Evolutionary conservation across 2,888 invertebrate genomes (phyloP), one percentile per base, ranked within the genome.

Genomic region (Hypselothyrea guttata): DNA sequence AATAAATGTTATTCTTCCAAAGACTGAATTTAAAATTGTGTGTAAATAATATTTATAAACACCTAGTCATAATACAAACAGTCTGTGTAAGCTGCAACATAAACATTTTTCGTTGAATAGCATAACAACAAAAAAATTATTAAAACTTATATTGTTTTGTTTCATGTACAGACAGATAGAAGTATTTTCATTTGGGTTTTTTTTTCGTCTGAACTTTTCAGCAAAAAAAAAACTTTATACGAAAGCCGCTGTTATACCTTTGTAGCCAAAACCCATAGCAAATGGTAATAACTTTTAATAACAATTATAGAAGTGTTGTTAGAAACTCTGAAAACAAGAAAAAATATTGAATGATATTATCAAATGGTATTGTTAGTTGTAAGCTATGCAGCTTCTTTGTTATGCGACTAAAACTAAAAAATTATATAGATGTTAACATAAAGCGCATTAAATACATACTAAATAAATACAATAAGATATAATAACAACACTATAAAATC

Each of bases 1-100:
- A 56, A 71, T 85, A 56, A 83, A 86, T 81, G 81, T 88, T 88
- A 86, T 88, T 88, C 88, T 88, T 88, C 88, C 87, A 88, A 88
- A 88, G 87, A 88, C 87, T 88, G 87, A 87, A 88, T 86, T 88
- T 58, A 77, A 22, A 71, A 83, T 79, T 81, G 78, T 75, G 75
- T 78, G 84, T 87, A 87, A 76, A 87, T 87, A 86, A 67, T 53
- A 48, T 31, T 55, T 12, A 62, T 37, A 41, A 41, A 51, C 27
- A 30, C 30, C 44, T 62, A 62, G 71, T 52, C 41, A 15, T 55
- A 51, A 68, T 54, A 30, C 11, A 49, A 45, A 42, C 37, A 16
- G 37, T 18, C 47, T 64, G n/a, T n/a, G n/a, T n/a, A 64, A 66
- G 61, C 58, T 65, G 54, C 49, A 55, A 35, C 49, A 52, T 51